A percentile compares a stretch with the other conserved stretches of the same genome.
Conservation (phyloP, 2,888 invertebrate species). For the Pheosia tremula region DNA sequence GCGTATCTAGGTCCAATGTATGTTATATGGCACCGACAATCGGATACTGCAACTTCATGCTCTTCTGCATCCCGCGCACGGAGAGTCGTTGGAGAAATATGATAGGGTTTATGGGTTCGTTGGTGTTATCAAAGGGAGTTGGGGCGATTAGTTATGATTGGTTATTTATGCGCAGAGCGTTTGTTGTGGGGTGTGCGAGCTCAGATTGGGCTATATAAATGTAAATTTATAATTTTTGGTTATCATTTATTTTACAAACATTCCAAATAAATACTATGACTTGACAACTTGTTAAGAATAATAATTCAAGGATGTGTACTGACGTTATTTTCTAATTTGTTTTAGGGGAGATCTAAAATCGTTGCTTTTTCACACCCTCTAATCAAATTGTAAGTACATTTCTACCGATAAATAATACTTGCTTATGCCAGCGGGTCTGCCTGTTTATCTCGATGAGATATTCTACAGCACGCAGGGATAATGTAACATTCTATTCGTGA, state of each 20-base stretch:
- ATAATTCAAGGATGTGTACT: no score
- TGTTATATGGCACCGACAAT: not conserved
- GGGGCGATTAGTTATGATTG: not conserved
- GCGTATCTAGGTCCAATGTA: not conserved
- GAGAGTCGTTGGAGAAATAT: not conserved
- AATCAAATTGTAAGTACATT: no score
- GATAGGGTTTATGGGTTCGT: not conserved
- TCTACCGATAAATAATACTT: no score
- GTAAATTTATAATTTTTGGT: not conserved
- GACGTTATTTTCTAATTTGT: no score
- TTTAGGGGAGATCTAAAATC: no score
- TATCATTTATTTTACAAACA: not conserved
- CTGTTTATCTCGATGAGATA: no score
- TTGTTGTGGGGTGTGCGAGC: not conserved
- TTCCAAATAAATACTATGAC: no score
- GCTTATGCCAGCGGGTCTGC: no score
- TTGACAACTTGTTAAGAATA: no score
- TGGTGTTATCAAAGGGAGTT: not conserved
- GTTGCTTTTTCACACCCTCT: no score
- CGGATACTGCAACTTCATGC: not conserved
- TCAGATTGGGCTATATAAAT: not conserved
- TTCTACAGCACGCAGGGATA: no score
- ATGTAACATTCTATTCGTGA: no score
- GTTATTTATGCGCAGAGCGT: conserved; percentile 1
- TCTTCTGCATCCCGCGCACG: not conserved